phyloP scores from a whole-genome alignment of 2,797 vertebrate species.

The Rhinoraja longicauda region DNA sequence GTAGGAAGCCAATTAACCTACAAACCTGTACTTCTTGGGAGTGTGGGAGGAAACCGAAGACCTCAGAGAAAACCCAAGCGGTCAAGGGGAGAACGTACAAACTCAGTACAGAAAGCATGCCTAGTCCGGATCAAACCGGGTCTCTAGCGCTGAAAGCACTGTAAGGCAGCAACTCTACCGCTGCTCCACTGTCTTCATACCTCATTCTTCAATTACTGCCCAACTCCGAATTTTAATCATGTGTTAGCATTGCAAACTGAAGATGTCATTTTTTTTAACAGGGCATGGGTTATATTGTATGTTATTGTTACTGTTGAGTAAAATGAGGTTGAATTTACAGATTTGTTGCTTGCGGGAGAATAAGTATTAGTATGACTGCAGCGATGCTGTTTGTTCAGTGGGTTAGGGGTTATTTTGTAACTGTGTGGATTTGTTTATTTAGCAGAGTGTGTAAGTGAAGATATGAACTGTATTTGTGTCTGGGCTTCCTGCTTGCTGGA shows the following conservation, averaged over 20 bases:
- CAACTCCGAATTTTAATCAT: background rate
- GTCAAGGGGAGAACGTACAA: no score
- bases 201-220: background rate
- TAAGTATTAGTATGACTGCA: background rate
- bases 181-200: no score
- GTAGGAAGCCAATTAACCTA: no score
- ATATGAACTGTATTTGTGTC: conserved; percentile 10
- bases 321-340: background rate
- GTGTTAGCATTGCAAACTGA: background rate
- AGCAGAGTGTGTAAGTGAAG: background rate
- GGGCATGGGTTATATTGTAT: background rate
- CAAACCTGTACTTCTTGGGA: no score
- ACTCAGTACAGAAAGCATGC: no score
- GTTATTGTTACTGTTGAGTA: background rate
- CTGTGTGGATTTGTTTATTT: conserved; percentile 22
- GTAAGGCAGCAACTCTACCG: no score
- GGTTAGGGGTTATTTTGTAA: background rate
- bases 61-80: no score
- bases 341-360: background rate
- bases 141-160: no score
- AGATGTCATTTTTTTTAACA: background rate
- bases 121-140: no score
- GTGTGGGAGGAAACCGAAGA: no score
- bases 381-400: conserved; percentile 19
- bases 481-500: background rate